Conservation (phyloP, 1,140 invertebrate genomes). For the Pantala flavescens region DNA sequence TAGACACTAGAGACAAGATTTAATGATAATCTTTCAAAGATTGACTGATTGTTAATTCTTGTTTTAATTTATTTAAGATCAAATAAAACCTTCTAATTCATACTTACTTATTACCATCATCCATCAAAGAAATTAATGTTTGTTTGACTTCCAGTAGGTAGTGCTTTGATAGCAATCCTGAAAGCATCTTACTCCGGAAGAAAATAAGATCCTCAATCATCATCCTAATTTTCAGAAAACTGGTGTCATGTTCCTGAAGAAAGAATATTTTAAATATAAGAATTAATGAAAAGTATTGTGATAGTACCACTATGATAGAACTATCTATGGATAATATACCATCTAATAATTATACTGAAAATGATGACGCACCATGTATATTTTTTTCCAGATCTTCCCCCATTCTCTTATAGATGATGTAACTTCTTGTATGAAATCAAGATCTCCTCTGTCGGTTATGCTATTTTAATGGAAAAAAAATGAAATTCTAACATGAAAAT, state of each 20-base stretch:
- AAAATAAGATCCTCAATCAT: background rate
- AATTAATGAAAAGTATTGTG: background rate
- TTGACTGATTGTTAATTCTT: no score
- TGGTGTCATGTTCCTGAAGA: background rate
- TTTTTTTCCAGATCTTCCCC: background rate
- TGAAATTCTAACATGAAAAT: no score
- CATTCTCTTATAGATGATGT: background rate
- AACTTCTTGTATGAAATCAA: no score
- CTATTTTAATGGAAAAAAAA: no score
- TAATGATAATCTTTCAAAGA: no score
- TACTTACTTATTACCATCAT: background rate
- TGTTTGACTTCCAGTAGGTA: background rate
- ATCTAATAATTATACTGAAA: background rate
- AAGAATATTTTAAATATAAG: background rate
- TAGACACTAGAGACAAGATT: no score
- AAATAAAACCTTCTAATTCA: no score
- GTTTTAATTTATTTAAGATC: no score
- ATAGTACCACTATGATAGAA: no score
- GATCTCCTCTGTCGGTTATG: no score
- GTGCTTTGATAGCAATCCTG: background rate
- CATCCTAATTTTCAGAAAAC: background rate
- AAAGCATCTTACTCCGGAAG: background rate
- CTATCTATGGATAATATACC: background rate
- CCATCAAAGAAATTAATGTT: background rate
- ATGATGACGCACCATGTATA: background rate